Conservation (phyloP, 2,888 invertebrate genomes). For the Apoda limacodes region DNA sequence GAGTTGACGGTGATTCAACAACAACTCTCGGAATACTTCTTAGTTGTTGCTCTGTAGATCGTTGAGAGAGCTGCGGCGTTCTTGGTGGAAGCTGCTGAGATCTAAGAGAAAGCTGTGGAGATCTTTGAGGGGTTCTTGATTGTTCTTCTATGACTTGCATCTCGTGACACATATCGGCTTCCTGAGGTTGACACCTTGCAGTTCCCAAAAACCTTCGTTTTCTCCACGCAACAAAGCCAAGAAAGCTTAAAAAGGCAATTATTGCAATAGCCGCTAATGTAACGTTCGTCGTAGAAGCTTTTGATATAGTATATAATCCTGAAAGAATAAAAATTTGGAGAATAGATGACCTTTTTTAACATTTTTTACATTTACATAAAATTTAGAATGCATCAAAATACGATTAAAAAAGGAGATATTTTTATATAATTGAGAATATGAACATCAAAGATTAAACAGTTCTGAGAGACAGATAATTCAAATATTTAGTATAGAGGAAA, state of each 20-base stretch:
- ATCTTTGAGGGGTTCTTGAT: conserved; percentile 13
- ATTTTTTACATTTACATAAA: no score
- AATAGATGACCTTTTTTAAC: no score
- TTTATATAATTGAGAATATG: neutral
- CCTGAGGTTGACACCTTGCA: conserved; percentile 13
- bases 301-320: conserved; percentile 52
- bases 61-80: no score
- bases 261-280: conserved; percentile 39
- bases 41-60: conserved; percentile 18
- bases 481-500: no score
- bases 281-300: conserved; percentile 49
- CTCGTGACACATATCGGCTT: conserved; percentile 31
- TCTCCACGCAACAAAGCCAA: conserved; percentile 45
- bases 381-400: no score
- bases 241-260: conserved; percentile 26
- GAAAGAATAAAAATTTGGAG: conserved; percentile 22
- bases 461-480: no score
- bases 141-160: conserved; percentile 24
- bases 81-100: no score
- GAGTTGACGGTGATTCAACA: conserved; percentile 39
- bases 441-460: no score
- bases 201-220: conserved; percentile 35
- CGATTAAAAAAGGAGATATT: neutral
- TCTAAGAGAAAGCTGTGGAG: no score
- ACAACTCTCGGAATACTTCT: conserved; percentile 29